phyloP scores from a whole-genome alignment of 2,113 vertebrate species.

The Mormyrus lacerda region DNA sequence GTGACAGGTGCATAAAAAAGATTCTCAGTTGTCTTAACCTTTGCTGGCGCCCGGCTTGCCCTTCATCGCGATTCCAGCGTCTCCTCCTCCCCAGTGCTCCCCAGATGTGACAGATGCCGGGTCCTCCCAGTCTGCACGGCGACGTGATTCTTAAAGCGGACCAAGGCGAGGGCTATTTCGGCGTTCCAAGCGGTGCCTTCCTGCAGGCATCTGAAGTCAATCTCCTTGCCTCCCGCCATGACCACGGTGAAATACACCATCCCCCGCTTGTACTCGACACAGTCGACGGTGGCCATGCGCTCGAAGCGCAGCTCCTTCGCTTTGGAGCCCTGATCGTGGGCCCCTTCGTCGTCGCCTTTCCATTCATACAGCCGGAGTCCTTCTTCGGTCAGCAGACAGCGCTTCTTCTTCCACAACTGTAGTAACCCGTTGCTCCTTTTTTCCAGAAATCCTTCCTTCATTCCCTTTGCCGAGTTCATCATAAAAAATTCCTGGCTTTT shows the following conservation, averaged over 20 bases:
- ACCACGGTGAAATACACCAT: conserved; percentile 88
- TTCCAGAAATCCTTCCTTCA: conserved; percentile 80
- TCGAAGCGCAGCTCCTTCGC: conserved; percentile 80
- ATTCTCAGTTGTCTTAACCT: not conserved
- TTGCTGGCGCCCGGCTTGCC: not conserved
- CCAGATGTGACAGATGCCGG: conserved; percentile 58
- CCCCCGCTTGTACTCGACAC: conserved; percentile 82
- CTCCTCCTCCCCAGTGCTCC: conserved; percentile 52
- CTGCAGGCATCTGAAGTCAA: conserved; percentile 81
- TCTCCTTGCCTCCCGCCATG: conserved; percentile 76
- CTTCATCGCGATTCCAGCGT: conserved; percentile 29
- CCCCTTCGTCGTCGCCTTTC: conserved; percentile 28
- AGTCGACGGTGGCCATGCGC: conserved; percentile 82
- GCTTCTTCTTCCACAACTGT: conserved; percentile 89
- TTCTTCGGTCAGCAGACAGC: conserved; percentile 78
- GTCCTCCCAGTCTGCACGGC: conserved; percentile 76
- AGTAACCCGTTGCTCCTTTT: conserved; percentile 86
- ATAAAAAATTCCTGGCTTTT: not conserved
- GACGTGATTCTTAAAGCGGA: conserved; percentile 85
- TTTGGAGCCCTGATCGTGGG: conserved; percentile 52
- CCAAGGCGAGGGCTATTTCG: conserved; percentile 79
- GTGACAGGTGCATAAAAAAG: not conserved
- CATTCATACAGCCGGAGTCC: conserved; percentile 69
- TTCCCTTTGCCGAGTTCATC: conserved; percentile 67
- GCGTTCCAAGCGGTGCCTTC: conserved; percentile 86